These are phyloP conservation scores for Plutomurus gul DNA, from an alignment of 1,140 invertebrate genomes.

Conservation along the genomic window DNA sequence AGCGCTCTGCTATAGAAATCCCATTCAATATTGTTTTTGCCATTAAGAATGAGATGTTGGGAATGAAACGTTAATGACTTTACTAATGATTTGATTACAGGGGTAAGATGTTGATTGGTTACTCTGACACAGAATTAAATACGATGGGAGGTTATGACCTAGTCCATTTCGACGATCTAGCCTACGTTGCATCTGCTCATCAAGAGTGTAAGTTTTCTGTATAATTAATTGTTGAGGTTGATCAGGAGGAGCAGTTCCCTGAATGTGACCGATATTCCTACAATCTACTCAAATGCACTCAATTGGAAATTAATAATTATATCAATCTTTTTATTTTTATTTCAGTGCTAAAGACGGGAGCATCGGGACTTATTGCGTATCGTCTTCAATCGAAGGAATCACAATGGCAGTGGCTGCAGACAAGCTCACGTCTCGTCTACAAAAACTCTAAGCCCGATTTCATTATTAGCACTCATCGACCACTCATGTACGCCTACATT, in stretches of 20 bases:
- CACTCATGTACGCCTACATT: slow-evolving; percentile 82
- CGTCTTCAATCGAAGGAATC: slow-evolving; percentile 91
- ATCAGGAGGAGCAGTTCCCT: no score
- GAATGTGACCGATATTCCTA: no score
- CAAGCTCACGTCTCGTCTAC: slow-evolving; percentile 93
- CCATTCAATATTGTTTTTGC: no score
- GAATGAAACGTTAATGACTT: neutral
- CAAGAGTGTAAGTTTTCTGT: slow-evolving; percentile 85
- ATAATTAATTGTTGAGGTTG: neutral
- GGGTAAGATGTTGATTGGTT: slow-evolving; percentile 92
- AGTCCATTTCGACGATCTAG: slow-evolving; percentile 75
- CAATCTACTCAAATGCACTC: no score
- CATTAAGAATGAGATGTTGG: neutral
- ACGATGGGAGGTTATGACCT: slow-evolving; percentile 95
- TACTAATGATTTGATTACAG: slow-evolving; percentile 61
- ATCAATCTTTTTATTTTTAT: slow-evolving; percentile 25
- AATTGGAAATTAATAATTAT: slow-evolving; percentile 31
- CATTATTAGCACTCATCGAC: slow-evolving; percentile 95
- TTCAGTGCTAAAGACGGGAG: slow-evolving; percentile 95
- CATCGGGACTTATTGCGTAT: slow-evolving; percentile 97
- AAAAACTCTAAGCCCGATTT: slow-evolving; percentile 99
- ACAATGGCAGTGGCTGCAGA: slow-evolving; percentile 98
- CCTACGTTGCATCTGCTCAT: slow-evolving; percentile 97
- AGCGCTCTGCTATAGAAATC: no score
- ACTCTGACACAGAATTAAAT: slow-evolving; percentile 86